These are phyloP conservation scores for Nomada fabriciana DNA, from an alignment of 2,888 invertebrate species.

Conservation along the genomic window DNA sequence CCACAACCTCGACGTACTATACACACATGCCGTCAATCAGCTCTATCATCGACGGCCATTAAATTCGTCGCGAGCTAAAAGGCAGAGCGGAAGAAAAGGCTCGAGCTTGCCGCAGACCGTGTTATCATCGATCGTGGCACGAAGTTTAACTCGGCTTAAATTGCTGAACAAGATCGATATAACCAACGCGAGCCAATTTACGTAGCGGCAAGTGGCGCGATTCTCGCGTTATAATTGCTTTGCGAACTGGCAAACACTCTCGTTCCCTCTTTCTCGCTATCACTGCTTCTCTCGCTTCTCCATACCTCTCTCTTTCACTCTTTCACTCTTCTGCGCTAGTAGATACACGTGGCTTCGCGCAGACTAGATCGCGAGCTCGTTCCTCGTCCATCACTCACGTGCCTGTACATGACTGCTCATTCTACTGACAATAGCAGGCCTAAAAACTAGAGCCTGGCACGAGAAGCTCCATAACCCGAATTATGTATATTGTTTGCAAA, in stretches of 20 bases:
- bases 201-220: conserved; percentile 69
- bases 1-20: conserved; percentile 5
- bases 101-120: conserved; percentile 38
- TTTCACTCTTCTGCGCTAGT: background rate
- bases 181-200: conserved; percentile 67
- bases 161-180: conserved; percentile 71
- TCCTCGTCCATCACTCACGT: conserved; percentile 79
- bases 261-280: conserved; percentile 17
- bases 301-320: conserved; percentile 15
- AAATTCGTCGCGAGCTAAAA: conserved; percentile 43
- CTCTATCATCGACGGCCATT: conserved; percentile 11
- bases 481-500: conserved; percentile 46
- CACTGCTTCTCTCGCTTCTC: background rate
- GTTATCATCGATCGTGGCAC: conserved; percentile 68
- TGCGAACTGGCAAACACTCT: conserved; percentile 69
- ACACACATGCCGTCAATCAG: conserved; percentile 22
- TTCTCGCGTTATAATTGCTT: conserved; percentile 75
- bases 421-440: conserved; percentile 74
- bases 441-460: conserved; percentile 79
- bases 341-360: conserved; percentile 47
- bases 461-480: conserved; percentile 73
- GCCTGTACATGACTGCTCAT: conserved; percentile 78
- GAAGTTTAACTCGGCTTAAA: conserved; percentile 66
- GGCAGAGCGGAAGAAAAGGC: conserved; percentile 30
- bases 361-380: conserved; percentile 65